These are phyloP conservation scores for Copsychus sechellarum DNA, from an alignment of 2,113 vertebrate species.

Conservation along the genomic window DNA sequence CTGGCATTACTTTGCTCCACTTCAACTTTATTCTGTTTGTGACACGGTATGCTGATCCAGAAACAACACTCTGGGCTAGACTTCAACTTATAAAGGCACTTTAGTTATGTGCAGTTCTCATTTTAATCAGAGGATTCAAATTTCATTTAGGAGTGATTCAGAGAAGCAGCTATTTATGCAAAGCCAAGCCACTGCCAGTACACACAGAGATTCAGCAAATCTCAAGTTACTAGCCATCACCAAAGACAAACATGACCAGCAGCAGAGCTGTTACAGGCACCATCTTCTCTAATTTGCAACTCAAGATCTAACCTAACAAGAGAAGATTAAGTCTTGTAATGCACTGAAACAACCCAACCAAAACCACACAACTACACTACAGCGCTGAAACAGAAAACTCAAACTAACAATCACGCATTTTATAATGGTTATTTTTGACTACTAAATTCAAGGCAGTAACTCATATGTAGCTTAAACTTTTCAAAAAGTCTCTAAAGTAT, in stretches of 20 bases:
- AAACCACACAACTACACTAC: neutral
- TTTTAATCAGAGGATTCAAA: neutral
- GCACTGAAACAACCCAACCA: neutral
- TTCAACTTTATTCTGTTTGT: neutral
- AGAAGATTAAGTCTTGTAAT: neutral
- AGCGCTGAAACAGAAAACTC: neutral
- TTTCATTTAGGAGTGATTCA: neutral
- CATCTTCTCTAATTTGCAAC: neutral
- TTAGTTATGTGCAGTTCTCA: neutral
- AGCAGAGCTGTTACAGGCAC: neutral
- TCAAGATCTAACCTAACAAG: neutral
- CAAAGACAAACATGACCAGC: neutral
- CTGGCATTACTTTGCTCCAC: neutral
- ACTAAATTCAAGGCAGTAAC: neutral
- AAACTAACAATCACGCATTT: neutral
- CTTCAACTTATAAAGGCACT: neutral
- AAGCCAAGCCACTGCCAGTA: neutral
- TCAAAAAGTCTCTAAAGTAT: neutral
- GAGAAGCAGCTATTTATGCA: neutral
- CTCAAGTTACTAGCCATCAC: conserved; percentile 25
- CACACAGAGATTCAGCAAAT: neutral
- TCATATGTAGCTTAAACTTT: neutral
- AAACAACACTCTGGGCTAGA: neutral
- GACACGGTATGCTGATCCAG: neutral
- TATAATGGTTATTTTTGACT: neutral